Evolutionary conservation across 35 echinoderm and acorn worm species (phyloP).

Genomic region (Acanthaster planci): DNA sequence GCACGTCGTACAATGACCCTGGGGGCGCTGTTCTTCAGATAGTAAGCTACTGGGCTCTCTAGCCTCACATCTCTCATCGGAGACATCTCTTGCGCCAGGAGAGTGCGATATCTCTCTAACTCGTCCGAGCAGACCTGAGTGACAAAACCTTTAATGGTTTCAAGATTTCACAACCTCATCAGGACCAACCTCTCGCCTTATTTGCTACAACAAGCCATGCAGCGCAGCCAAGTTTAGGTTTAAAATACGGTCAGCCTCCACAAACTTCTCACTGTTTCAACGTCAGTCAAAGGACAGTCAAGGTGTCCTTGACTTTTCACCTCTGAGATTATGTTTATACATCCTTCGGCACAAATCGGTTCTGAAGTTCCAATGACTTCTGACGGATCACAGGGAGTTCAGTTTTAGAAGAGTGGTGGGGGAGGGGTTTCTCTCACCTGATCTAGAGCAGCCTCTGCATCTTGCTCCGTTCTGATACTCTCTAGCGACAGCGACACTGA

Average conservation of each 20-base stretch:
- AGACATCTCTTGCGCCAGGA: slow-evolving; percentile 16
- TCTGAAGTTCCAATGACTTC: too few species aligned
- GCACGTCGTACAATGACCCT: slow-evolving; percentile 62
- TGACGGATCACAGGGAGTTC: too few species aligned
- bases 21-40: slow-evolving; percentile 66
- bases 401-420: too few species aligned
- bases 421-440: too few species aligned
- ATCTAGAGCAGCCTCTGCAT: slow-evolving; percentile 71
- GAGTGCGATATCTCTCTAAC: slow-evolving; percentile 32
- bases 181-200: neutral
- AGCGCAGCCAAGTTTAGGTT: neutral
- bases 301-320: too few species aligned
- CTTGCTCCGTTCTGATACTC: slow-evolving; percentile 22
- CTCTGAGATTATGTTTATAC: too few species aligned
- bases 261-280: too few species aligned
- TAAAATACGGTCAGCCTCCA: too few species aligned
- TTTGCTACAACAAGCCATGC: neutral
- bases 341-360: too few species aligned
- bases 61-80: slow-evolving; percentile 52
- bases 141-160: neutral
- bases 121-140: slow-evolving; percentile 37
- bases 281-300: too few species aligned
- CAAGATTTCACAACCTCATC: neutral
- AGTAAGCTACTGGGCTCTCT: slow-evolving; percentile 60
- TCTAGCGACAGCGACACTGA: neutral